phyloP scores from a whole-genome alignment of 2,888 invertebrate genomes.

The Cryptosula pallasiana region DNA sequence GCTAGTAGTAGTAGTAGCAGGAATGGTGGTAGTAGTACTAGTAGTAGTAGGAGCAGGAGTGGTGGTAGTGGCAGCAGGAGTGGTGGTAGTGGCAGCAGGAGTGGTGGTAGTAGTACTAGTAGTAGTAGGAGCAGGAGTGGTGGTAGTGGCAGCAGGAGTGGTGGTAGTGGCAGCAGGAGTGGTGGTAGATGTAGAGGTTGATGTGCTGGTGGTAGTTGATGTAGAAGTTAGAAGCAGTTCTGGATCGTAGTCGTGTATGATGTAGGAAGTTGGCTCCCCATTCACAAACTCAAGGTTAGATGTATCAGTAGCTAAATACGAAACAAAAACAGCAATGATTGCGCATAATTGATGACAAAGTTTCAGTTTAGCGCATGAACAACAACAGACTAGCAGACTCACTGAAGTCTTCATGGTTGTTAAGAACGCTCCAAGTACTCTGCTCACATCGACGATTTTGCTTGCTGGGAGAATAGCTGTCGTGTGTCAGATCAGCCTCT shows the following conservation, averaged over 20 bases:
- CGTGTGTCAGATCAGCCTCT: not conserved
- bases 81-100: not conserved
- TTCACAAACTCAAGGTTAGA: not conserved
- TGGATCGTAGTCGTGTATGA: constrained; percentile 2
- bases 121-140: not conserved
- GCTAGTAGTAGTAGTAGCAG: not conserved
- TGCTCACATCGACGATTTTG: not conserved
- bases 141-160: not conserved
- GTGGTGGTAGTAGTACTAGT: constrained; percentile 3
- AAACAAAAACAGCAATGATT: too few relatives aligned
- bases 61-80: not conserved
- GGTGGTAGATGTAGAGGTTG: not conserved
- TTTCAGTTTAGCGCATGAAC: too few relatives aligned
- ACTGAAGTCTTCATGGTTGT: constrained; percentile 3
- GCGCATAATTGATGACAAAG: too few relatives aligned
- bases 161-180: not conserved
- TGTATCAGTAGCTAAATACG: not conserved
- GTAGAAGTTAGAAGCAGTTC: not conserved
- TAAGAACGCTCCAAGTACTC: not conserved
- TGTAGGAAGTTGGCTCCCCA: not conserved
- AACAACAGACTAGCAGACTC: too few relatives aligned
- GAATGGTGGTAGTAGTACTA: not conserved
- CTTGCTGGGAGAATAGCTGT: not conserved
- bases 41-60: not conserved
- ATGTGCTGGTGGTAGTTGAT: not conserved